phyloP scores from a whole-genome alignment of 2,113 vertebrate species.

The Peromyscus leucopus region DNA sequence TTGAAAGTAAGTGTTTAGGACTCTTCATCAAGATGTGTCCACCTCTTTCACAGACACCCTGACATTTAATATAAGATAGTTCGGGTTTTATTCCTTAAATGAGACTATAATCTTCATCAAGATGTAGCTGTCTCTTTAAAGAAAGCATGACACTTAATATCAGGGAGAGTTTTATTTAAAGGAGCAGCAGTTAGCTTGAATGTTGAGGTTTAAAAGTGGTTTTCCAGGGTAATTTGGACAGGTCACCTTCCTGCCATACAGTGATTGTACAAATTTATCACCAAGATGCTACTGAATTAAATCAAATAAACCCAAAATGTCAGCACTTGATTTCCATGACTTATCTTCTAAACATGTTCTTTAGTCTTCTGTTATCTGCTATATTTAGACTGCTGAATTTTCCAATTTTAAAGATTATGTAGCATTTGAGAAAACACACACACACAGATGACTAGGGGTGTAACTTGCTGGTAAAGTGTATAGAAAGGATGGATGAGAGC shows the following conservation, averaged over 20 bases:
- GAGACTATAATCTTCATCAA: neutral
- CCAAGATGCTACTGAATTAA: neutral
- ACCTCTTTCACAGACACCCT: neutral
- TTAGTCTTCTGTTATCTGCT: neutral
- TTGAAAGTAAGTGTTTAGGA: neutral
- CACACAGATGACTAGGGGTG: neutral
- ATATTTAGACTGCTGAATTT: neutral
- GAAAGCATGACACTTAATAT: neutral
- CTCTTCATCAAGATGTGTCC: neutral
- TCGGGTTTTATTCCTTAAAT: neutral
- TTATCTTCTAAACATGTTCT: neutral
- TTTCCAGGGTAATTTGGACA: neutral
- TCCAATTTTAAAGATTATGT: constrained; percentile 44
- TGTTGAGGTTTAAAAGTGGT: neutral
- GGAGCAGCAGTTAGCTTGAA: constrained; percentile 24
- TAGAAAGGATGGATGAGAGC: neutral
- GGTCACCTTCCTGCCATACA: neutral
- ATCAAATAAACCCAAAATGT: neutral
- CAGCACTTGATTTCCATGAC: neutral
- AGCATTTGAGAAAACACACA: neutral
- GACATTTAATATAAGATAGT: neutral
- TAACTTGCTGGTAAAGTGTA: neutral
- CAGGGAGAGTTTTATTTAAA: constrained; percentile 54
- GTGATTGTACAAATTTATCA: neutral
- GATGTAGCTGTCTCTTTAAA: neutral